Evolutionary conservation across 2,797 vertebrate species (phyloP).

Genomic region (Bucorvus abyssinicus): DNA sequence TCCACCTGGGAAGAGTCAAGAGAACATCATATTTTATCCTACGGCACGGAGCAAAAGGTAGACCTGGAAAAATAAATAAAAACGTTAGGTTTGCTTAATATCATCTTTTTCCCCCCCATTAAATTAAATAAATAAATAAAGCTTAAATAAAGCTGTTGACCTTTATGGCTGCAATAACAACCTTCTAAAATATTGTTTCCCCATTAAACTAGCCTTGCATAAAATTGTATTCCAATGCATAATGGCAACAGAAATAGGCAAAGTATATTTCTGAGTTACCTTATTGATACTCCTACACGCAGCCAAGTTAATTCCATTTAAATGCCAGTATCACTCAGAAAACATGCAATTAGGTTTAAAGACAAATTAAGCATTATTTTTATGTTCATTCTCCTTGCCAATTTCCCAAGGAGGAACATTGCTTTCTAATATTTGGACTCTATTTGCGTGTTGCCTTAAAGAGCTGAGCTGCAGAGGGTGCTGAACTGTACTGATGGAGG

Average conservation of each 20-base stretch:
- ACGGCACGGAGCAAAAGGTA: accelerated
- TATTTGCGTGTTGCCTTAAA: accelerated
- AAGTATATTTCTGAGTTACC: slow-evolving; percentile 37
- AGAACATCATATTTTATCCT: neutral
- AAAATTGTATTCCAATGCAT: slow-evolving; percentile 45
- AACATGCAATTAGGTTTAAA: slow-evolving; percentile 51
- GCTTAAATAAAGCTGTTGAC: slow-evolving; percentile 42
- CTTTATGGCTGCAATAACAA: slow-evolving; percentile 46
- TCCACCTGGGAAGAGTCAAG: slow-evolving; percentile 74
- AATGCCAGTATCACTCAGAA: slow-evolving; percentile 41
- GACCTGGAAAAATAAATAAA: neutral
- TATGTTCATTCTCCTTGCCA: slow-evolving; percentile 28
- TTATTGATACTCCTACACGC: slow-evolving; percentile 46
- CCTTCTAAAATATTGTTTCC: slow-evolving; percentile 58
- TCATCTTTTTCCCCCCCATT: accelerated
- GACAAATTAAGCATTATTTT: slow-evolving; percentile 62
- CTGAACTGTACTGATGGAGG: neutral
- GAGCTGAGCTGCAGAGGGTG: neutral
- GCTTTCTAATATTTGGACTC: neutral
- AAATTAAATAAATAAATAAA: slow-evolving; percentile 32
- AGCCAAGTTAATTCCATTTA: slow-evolving; percentile 45
- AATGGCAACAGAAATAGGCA: slow-evolving; percentile 38
- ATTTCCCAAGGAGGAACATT: slow-evolving; percentile 12
- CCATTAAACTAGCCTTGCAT: slow-evolving; percentile 63
- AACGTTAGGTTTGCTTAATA: neutral